Evolutionary conservation across 2,797 vertebrate genomes (phyloP).

Genomic region (Poeciliopsis gracilis): DNA sequence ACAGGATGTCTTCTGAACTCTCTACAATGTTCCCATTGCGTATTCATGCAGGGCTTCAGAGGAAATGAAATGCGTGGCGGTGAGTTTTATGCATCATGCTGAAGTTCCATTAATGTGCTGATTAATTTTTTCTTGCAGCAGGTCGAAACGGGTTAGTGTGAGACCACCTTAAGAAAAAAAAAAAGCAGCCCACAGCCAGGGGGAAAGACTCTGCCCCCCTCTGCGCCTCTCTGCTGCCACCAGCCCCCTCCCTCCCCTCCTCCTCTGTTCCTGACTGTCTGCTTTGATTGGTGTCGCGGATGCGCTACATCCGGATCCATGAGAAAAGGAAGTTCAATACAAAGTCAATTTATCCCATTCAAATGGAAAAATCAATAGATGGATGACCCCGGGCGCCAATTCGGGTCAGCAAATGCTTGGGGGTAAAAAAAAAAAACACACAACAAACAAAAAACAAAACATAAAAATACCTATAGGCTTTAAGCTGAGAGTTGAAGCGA

Average conservation of each 20-base stretch:
- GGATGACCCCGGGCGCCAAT: conserved; percentile 61
- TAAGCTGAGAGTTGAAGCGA: conserved; percentile 21
- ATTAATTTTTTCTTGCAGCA: neutral
- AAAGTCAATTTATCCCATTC: conserved; percentile 83
- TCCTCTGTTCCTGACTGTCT: conserved; percentile 75
- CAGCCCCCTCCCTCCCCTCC: conserved; percentile 1
- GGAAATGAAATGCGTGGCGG: conserved; percentile 32
- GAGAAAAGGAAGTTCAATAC: conserved; percentile 82
- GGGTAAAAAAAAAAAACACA: neutral
- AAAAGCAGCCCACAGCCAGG: conserved; percentile 64
- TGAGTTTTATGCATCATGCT: conserved; percentile 25
- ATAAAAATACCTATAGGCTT: conserved; percentile 1
- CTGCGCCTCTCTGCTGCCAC: neutral
- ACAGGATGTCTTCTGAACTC: conserved; percentile 61
- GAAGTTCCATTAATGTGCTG: neutral
- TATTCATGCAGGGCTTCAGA: conserved; percentile 29
- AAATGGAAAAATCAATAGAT: conserved; percentile 80
- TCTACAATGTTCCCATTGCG: conserved; percentile 62
- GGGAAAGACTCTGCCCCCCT: conserved; percentile 49
- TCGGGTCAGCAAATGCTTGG: conserved; percentile 51
- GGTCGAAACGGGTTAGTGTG: neutral
- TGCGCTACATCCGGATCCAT: conserved; percentile 82
- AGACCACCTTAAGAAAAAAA: conserved; percentile 75
- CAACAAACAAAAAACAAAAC: neutral
- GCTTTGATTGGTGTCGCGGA: conserved; percentile 83